These are phyloP conservation scores for Diadumene lineata DNA, from an alignment of 92 coral and sea anemone species.

Conservation along the genomic window DNA sequence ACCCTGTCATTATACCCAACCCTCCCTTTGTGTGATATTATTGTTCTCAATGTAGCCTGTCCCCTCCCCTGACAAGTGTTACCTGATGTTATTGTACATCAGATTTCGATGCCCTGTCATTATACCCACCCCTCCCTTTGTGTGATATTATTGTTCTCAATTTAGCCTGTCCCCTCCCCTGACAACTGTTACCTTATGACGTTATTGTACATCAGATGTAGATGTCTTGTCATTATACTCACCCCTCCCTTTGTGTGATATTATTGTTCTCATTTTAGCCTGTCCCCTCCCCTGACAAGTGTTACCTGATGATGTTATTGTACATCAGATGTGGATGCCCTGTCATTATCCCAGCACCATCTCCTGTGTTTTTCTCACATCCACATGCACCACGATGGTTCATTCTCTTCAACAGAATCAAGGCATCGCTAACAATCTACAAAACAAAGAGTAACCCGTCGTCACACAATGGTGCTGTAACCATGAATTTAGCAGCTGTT, in stretches of 20 bases:
- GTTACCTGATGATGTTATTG: slow-evolving; percentile 47
- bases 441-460: not conserved
- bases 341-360: slow-evolving; percentile 98
- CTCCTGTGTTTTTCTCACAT: slow-evolving; percentile 90
- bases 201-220: too few species aligned
- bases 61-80: not conserved
- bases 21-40: not conserved
- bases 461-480: too few species aligned
- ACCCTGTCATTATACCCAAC: not conserved
- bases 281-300: too few species aligned
- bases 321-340: slow-evolving; percentile 92
- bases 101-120: slow-evolving; percentile 96
- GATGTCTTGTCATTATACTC: not conserved
- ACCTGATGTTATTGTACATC: slow-evolving; percentile 63
- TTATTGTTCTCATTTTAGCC: too few species aligned
- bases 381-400: slow-evolving; percentile 98
- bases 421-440: slow-evolving; percentile 84
- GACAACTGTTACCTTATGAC: too few species aligned
- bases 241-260: not conserved
- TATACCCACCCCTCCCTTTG: slow-evolving; percentile 96
- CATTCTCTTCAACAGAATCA: slow-evolving; percentile 81
- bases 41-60: too few species aligned
- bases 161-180: too few species aligned
- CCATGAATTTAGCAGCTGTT: too few species aligned
- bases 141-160: too few species aligned